These are phyloP conservation scores for Goniozus legneri DNA, from an alignment of 1,140 invertebrate genomes.

Conservation along the genomic window DNA sequence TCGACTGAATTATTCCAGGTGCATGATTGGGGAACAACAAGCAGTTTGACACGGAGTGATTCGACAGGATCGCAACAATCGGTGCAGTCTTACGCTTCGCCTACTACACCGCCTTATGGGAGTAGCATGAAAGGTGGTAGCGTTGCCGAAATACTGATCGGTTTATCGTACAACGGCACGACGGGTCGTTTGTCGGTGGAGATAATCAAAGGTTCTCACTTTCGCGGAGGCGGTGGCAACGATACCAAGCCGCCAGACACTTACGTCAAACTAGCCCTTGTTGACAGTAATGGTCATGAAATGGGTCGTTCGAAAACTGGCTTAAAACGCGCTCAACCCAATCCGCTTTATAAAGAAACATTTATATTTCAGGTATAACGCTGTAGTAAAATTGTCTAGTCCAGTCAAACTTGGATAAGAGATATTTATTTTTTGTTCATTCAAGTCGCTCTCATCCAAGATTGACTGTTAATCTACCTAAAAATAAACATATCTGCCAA, in stretches of 20 bases:
- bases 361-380: slow-evolving; percentile 86
- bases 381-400: no score
- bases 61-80: slow-evolving; percentile 91
- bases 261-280: slow-evolving; percentile 86
- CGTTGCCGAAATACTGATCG: slow-evolving; percentile 83
- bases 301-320: slow-evolving; percentile 89
- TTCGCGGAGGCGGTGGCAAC: slow-evolving; percentile 63
- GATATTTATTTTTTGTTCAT: slow-evolving; percentile 95
- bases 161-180: slow-evolving; percentile 87
- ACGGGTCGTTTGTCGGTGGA: slow-evolving; percentile 91
- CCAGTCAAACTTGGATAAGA: slow-evolving; percentile 92
- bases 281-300: slow-evolving; percentile 89
- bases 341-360: slow-evolving; percentile 93
- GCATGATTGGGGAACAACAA: slow-evolving; percentile 48
- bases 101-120: slow-evolving; percentile 50
- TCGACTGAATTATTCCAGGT: no score
- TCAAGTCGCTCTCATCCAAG: slow-evolving; percentile 48
- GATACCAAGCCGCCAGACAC: slow-evolving; percentile 78
- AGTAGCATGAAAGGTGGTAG: slow-evolving; percentile 73
- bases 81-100: slow-evolving; percentile 57
- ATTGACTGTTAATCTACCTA: not conserved
- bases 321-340: slow-evolving; percentile 84
- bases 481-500: not conserved
- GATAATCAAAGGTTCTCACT: slow-evolving; percentile 91
- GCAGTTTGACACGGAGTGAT: slow-evolving; percentile 82